Evolutionary conservation across 2,797 vertebrate species (phyloP).

Genomic region (Perodicticus potto): DNA sequence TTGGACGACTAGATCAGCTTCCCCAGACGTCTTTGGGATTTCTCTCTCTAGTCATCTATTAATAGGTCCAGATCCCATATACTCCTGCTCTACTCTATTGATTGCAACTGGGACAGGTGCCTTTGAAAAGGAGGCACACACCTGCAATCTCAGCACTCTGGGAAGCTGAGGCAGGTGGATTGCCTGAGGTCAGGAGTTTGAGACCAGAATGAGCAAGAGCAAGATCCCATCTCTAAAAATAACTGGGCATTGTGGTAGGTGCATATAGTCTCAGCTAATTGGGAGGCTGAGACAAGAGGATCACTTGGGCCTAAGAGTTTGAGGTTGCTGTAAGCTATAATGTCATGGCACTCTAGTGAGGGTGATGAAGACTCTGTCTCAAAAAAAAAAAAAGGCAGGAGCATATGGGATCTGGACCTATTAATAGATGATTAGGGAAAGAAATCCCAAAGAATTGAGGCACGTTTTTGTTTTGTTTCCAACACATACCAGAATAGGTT

Average conservation of each 20-base stretch:
- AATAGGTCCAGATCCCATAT: background rate
- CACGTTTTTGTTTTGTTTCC: background rate
- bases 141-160: no score
- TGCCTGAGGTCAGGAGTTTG: no score
- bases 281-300: no score
- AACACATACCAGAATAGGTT: background rate
- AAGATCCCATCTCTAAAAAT: no score
- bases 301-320: no score
- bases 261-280: no score
- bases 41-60: background rate
- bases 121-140: background rate
- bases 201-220: no score
- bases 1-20: background rate
- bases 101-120: background rate
- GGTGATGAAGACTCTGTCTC: no score
- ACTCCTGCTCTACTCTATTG: background rate
- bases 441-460: constrained; percentile 4
- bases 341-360: no score
- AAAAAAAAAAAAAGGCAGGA: accelerated
- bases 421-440: background rate
- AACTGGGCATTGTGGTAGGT: no score
- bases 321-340: no score
- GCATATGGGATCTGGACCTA: background rate
- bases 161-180: no score
- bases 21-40: background rate